A percentile compares a stretch with the other conserved stretches of the same genome.
These are phyloP conservation scores for Onchidella celtica DNA, from an alignment of 2,888 invertebrate genomes.

Conservation along the genomic window DNA sequence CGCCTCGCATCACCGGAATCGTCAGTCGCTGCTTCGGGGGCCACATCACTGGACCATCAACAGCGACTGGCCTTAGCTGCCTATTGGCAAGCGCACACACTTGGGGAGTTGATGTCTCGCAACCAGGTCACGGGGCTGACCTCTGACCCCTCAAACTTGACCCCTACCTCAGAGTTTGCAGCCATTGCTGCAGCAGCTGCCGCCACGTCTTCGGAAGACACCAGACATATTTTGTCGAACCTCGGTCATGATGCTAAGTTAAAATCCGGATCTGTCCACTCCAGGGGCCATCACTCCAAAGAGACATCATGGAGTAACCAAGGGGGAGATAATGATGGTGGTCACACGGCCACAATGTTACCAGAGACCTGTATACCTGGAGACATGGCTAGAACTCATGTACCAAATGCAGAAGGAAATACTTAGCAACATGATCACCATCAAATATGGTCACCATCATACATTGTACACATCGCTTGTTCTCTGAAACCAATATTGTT, in stretches of 20 bases:
- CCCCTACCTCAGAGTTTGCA: conserved; percentile 44
- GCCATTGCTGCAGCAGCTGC: conserved; percentile 45
- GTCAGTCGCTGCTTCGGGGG: background rate
- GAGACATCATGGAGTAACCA: conserved; percentile 12
- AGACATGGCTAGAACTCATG: conserved; percentile 44
- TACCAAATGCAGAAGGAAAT: conserved; percentile 27
- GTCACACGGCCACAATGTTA: conserved; percentile 45
- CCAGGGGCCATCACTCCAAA: conserved; percentile 35
- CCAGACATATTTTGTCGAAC: conserved; percentile 18
- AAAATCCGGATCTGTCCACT: conserved; percentile 9
- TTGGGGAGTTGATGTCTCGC: conserved; percentile 42
- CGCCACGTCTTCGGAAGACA: conserved; percentile 35
- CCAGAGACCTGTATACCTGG: conserved; percentile 48
- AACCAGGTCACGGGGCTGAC: conserved; percentile 26
- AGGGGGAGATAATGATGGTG: conserved; percentile 5
- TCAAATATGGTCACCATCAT: no score
- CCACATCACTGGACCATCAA: conserved; percentile 34
- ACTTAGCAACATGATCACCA: no score
- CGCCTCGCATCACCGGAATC: conserved; percentile 38
- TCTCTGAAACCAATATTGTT: no score
- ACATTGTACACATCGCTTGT: no score
- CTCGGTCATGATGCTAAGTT: conserved; percentile 26
- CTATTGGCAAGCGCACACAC: conserved; percentile 38
- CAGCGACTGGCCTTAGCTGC: conserved; percentile 35
- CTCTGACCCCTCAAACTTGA: conserved; percentile 29